A percentile compares a stretch with the other conserved stretches of the same genome.
Conservation (phyloP, 2,888 invertebrate genomes). For the Microplitis deprimator region DNA sequence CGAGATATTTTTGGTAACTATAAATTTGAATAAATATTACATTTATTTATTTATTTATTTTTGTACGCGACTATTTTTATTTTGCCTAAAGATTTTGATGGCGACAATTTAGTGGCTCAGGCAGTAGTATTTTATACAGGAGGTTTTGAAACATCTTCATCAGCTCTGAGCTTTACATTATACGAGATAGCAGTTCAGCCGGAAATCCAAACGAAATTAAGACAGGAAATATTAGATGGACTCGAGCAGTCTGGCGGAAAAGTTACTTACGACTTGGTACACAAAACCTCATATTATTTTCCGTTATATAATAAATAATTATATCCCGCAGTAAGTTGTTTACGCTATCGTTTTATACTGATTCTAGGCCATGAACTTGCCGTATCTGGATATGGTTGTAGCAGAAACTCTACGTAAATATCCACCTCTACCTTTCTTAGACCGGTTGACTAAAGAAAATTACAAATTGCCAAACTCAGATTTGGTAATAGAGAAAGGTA, state of each 20-base stretch:
- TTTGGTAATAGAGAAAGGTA: slow-evolving; percentile 62
- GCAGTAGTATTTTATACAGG: slow-evolving; percentile 60
- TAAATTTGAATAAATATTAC: neutral
- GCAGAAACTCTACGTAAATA: slow-evolving; percentile 69
- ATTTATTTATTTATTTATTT: neutral
- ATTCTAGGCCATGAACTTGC: slow-evolving; percentile 50
- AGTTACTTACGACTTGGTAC: slow-evolving; percentile 61
- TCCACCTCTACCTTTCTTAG: slow-evolving; percentile 64
- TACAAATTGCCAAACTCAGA: slow-evolving; percentile 60
- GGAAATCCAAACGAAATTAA: slow-evolving; percentile 56
- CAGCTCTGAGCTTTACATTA: slow-evolving; percentile 54
- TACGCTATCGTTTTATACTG: neutral
- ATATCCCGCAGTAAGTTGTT: neutral
- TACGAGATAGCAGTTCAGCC: slow-evolving; percentile 58
- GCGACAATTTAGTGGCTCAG: slow-evolving; percentile 61
- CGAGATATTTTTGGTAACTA: slow-evolving; percentile 45
- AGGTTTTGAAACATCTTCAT: slow-evolving; percentile 65
- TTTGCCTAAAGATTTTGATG: slow-evolving; percentile 55
- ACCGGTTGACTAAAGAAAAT: slow-evolving; percentile 55
- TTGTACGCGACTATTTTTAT: too few species aligned
- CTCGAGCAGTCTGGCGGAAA: slow-evolving; percentile 53
- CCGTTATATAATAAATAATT: neutral
- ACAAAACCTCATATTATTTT: neutral
- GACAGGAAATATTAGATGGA: slow-evolving; percentile 54
- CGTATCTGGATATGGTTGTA: slow-evolving; percentile 61